These are phyloP conservation scores for Odontomyia ornata DNA, from an alignment of 2,888 invertebrate species.

Conservation along the genomic window DNA sequence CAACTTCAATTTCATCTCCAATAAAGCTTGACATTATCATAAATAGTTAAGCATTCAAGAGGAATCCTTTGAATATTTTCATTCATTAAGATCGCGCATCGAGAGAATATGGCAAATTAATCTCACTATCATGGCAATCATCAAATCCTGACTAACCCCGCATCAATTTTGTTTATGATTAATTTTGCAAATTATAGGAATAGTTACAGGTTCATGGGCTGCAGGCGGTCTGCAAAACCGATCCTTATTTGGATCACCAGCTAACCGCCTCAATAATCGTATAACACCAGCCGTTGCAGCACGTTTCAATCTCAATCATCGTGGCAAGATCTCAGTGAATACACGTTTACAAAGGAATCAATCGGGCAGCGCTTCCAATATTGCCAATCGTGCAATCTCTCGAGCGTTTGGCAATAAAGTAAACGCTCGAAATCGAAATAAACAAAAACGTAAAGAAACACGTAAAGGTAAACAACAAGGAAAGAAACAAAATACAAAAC, in stretches of 20 bases:
- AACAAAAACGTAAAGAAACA: constrained; percentile 47
- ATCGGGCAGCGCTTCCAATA: constrained; percentile 48
- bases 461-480: constrained; percentile 43
- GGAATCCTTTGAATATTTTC: too few relatives aligned
- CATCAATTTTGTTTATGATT: constrained; percentile 52
- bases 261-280: constrained; percentile 52
- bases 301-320: constrained; percentile 45
- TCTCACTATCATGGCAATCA: not conserved
- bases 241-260: constrained; percentile 52
- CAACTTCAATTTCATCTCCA: too few relatives aligned
- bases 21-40: too few relatives aligned
- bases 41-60: too few relatives aligned
- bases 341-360: constrained; percentile 51
- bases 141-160: constrained; percentile 13
- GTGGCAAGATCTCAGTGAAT: constrained; percentile 49
- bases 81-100: too few relatives aligned
- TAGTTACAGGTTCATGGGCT: constrained; percentile 57
- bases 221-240: constrained; percentile 51
- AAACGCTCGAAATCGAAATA: constrained; percentile 51
- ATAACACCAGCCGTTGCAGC: constrained; percentile 38
- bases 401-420: constrained; percentile 52
- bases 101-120: too few relatives aligned
- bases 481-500: constrained; percentile 18
- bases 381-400: constrained; percentile 49
- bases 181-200: constrained; percentile 55